Evolutionary conservation across 2,113 vertebrate genomes (phyloP).

Genomic region (Siphamia tubifer): DNA sequence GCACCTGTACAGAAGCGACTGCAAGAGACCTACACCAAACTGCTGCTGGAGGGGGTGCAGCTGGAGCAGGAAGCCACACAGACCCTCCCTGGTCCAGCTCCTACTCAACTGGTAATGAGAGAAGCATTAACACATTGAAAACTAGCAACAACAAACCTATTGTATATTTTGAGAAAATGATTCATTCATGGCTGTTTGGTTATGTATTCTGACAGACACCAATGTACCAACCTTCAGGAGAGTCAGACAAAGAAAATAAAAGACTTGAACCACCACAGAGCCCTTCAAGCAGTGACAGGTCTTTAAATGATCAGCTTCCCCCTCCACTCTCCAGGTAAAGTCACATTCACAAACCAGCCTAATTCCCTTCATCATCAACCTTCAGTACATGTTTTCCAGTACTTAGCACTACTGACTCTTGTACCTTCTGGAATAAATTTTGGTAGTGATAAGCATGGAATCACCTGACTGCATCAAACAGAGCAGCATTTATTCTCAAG

Average conservation of each 20-base stretch:
- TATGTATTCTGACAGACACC: constrained; percentile 70
- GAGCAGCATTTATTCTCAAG: constrained; percentile 30
- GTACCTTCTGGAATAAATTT: background rate
- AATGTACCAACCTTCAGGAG: constrained; percentile 94
- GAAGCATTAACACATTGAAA: background rate
- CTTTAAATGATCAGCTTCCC: constrained; percentile 83
- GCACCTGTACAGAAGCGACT: constrained; percentile 72
- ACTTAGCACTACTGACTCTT: background rate
- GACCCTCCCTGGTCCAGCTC: background rate
- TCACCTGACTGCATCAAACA: constrained; percentile 29
- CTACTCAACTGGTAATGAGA: constrained; percentile 39
- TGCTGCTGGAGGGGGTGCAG: constrained; percentile 81
- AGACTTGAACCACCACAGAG: constrained; percentile 88
- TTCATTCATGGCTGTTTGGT: background rate
- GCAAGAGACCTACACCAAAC: constrained; percentile 88
- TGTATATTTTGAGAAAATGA: background rate
- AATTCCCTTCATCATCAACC: background rate
- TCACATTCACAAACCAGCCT: background rate
- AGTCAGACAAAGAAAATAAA: constrained; percentile 98
- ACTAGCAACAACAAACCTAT: background rate
- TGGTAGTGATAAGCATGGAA: background rate
- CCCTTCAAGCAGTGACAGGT: constrained; percentile 93
- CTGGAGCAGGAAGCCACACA: constrained; percentile 69
- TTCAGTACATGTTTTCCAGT: background rate
- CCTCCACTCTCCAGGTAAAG: constrained; percentile 83